Conservation (phyloP, 2,797 vertebrate genomes). For the Coluber constrictor region DNA sequence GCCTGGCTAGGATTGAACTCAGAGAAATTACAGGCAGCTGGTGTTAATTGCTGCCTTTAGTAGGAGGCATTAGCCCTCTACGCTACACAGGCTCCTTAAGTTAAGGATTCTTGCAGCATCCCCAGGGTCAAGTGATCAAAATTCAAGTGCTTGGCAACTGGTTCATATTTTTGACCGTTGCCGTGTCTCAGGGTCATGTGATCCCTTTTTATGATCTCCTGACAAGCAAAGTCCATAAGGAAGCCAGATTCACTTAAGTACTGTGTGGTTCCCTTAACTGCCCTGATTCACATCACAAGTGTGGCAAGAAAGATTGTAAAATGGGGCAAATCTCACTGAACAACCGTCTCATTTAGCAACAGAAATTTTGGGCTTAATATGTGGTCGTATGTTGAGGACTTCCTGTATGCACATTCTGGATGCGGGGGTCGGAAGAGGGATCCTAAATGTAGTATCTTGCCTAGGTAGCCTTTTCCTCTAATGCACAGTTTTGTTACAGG, state of each 20-base stretch:
- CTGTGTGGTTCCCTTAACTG: not conserved
- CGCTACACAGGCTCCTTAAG: no score
- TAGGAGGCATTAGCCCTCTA: no score
- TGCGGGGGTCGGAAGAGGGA: accelerated
- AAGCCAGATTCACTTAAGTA: not conserved
- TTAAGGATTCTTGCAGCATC: not conserved
- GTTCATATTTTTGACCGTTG: not conserved
- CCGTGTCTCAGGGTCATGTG: not conserved
- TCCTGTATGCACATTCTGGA: not conserved
- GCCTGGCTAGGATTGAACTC: no score
- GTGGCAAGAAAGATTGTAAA: not conserved
- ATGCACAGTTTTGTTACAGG: not conserved
- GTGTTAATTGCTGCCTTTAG: no score
- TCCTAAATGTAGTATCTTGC: not conserved
- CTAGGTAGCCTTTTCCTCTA: not conserved
- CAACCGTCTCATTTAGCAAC: not conserved
- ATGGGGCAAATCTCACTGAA: not conserved
- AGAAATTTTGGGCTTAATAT: not conserved
- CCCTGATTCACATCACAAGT: not conserved
- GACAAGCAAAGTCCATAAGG: not conserved
- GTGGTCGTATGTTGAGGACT: not conserved
- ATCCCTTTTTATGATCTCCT: not conserved
- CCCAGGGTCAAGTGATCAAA: not conserved
- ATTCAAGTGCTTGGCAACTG: not conserved
- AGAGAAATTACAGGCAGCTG: no score